Evolutionary conservation across 2,113 vertebrate species (phyloP).

Genomic region (Fregetta grallaria): DNA sequence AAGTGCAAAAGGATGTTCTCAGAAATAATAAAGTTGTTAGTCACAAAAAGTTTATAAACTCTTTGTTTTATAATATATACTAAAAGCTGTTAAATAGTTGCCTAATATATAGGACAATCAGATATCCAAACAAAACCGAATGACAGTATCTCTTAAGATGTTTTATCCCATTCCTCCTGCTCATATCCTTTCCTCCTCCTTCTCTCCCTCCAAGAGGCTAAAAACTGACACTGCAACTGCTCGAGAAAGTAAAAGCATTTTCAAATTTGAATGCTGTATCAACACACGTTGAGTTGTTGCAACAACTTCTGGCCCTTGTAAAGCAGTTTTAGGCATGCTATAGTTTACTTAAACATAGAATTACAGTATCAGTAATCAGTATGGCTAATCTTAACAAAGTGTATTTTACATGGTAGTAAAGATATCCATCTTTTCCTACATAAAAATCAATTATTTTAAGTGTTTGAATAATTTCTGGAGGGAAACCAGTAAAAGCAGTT

Average conservation of each 20-base stretch:
- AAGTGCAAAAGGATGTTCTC: not conserved
- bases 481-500: not conserved
- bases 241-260: not conserved
- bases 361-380: not conserved
- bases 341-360: not conserved
- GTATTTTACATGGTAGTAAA: not conserved
- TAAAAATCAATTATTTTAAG: not conserved
- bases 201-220: not conserved
- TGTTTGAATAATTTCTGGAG: not conserved
- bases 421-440: not conserved
- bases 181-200: not conserved
- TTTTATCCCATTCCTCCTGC: not conserved
- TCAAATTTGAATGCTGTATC: not conserved
- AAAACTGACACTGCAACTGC: not conserved
- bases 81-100: not conserved
- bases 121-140: not conserved
- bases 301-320: not conserved
- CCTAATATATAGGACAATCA: not conserved
- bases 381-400: not conserved
- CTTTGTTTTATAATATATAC: not conserved
- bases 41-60: not conserved
- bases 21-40: not conserved
- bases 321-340: not conserved
- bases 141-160: not conserved
- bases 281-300: accelerated